Evolutionary conservation across 2,113 vertebrate genomes (phyloP).

Genomic region (Callionymus lyra): DNA sequence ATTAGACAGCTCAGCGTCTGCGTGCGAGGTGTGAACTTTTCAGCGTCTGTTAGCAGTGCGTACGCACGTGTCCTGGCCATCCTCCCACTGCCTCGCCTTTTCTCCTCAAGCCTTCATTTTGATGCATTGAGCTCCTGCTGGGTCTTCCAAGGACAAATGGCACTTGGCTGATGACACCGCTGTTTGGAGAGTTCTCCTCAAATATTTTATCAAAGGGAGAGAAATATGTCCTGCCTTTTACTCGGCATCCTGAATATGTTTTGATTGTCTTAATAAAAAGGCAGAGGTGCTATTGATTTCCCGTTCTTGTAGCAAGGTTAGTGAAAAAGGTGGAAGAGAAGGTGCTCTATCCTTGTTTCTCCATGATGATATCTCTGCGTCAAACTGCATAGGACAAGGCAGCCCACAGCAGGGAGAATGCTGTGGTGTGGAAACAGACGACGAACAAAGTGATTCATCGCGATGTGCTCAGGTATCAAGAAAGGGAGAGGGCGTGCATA

Average conservation of each 20-base stretch:
- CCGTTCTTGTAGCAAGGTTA: constrained; percentile 48
- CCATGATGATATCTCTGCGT: constrained; percentile 28
- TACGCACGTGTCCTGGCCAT: no score
- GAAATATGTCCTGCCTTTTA: constrained; percentile 1
- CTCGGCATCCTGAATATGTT: neutral
- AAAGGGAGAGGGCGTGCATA: constrained; percentile 21
- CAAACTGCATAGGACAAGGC: constrained; percentile 10
- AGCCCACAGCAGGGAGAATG: constrained; percentile 9
- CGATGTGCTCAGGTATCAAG: constrained; percentile 7
- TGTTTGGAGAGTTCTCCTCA: constrained; percentile 26
- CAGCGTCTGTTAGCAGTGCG: neutral
- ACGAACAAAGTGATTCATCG: constrained; percentile 16
- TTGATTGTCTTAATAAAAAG: constrained; percentile 40
- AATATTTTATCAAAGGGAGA: constrained; percentile 35
- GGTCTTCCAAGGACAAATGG: constrained; percentile 49
- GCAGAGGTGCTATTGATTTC: constrained; percentile 55
- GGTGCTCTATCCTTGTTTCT: constrained; percentile 38
- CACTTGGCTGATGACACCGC: constrained; percentile 58
- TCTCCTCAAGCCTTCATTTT: constrained; percentile 18
- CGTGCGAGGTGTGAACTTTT: constrained; percentile 13
- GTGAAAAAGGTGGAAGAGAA: constrained; percentile 42
- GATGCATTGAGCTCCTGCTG: constrained; percentile 39
- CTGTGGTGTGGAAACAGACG: constrained; percentile 5
- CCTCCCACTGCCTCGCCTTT: neutral
- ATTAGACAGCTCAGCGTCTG: constrained; percentile 26